Conservation (phyloP, 2,113 vertebrate genomes). For the Pedetes capensis region DNA sequence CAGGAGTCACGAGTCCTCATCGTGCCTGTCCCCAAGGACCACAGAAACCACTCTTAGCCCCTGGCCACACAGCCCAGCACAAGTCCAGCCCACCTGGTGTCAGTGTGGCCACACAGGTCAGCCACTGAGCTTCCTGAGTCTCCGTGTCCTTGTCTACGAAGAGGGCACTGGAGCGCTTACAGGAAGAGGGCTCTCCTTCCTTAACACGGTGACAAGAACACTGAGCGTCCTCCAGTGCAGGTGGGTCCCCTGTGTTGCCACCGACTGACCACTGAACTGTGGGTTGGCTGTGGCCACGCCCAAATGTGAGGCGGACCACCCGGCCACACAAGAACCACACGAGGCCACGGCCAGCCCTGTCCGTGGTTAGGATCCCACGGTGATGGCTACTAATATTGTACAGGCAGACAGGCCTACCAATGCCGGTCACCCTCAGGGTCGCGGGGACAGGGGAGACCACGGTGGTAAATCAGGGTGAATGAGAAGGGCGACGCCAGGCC, state of each 20-base stretch:
- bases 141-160: background rate
- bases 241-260: background rate
- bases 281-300: no score
- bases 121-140: background rate
- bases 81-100: no score
- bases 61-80: background rate
- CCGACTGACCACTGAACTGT: background rate
- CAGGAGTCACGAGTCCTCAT: no score
- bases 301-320: no score
- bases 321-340: background rate
- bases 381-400: rapidly evolving
- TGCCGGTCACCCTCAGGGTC: rapidly evolving
- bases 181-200: no score
- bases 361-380: background rate
- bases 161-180: no score
- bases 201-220: rapidly evolving
- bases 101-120: no score
- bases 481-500: background rate
- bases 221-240: rapidly evolving
- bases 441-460: rapidly evolving
- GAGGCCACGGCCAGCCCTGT: background rate
- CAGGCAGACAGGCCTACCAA: background rate
- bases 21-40: background rate
- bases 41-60: background rate
- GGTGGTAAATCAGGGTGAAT: background rate